phyloP scores from a whole-genome alignment of 1,140 invertebrate genomes.

The Lepidurus couesii region DNA sequence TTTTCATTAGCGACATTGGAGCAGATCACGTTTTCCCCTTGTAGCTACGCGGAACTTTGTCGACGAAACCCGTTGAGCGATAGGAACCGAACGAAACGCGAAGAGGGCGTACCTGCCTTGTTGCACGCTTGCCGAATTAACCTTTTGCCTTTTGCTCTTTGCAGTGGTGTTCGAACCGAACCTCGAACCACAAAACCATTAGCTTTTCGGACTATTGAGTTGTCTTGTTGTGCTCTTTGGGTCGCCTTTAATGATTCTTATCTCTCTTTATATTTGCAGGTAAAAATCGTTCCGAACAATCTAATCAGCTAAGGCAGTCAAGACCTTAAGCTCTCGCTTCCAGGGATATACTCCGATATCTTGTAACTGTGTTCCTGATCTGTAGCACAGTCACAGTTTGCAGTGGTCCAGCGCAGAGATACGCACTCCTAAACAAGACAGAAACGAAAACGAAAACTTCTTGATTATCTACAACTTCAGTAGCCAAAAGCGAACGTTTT shows the following conservation, averaged over 20 bases:
- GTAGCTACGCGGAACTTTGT: background rate
- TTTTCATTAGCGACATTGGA: conserved; percentile 11
- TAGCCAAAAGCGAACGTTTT: too few species aligned
- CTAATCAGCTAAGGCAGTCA: background rate
- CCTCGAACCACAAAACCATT: background rate
- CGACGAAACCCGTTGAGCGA: background rate
- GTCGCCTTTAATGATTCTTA: background rate
- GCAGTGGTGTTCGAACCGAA: background rate
- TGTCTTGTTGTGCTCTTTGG: background rate
- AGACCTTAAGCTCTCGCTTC: background rate
- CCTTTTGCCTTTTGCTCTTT: background rate
- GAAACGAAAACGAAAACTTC: background rate
- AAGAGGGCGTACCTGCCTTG: conserved; percentile 8
- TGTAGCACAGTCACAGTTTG: conserved; percentile 6
- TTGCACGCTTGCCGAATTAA: conserved; percentile 8
- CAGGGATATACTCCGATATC: background rate
- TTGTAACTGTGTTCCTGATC: background rate
- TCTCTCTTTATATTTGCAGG: conserved; percentile 14
- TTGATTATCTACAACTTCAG: background rate
- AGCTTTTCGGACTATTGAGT: background rate
- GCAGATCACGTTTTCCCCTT: background rate
- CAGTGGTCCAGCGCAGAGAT: background rate
- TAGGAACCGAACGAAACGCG: background rate
- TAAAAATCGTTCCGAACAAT: background rate
- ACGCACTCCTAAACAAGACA: background rate